Base-by-base conservation (phyloP, 2,797 vertebrate species). In the Amniataba percoides region DNA sequence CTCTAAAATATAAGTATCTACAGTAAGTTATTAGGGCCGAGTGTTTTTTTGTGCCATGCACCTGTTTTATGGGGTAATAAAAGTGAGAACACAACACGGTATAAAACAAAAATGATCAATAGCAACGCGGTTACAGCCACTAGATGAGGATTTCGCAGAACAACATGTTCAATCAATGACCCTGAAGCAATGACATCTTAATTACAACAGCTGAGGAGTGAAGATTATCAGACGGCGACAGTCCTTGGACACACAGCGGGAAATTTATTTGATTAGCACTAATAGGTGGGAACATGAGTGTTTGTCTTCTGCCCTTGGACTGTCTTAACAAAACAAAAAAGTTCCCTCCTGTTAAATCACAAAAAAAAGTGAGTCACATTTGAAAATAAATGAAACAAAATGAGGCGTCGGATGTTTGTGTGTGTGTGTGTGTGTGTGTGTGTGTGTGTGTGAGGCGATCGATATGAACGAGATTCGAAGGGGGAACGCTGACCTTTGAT, bases 81-180 rank as follows among this genome's bases (percentile, higher is more conserved):
- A 42, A 9, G 40, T 23, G 16, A 6, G 39, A 40, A 48, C 14
- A 69, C 39, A 45, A 56, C 61, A 51, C 23, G 3, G 64, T 36
- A 43, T 60, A 36, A 82, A 80, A 65, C 57, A 43, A 43, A 68
- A n/a, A 18, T 46, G 69, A 87, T 86, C 74, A 74, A 82, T 84
- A 60, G 9, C 31, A 75, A 87, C 36, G n/a, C 10, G 43, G 71
- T 90, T 84, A 77, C 2, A 65, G 56, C 71, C 51, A 23, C n/a
- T 15, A 0, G 71, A 62, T 23, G 67, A 59, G 58, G 74, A 34
- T 83, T 81, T 79, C 51, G 46, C 52, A 71, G 53, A 65, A 55
- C 80, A 55, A 55, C 65, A 34, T 58, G 72, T 84, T 79, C 64
- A 69, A 84, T 86, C 88, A 71, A 74, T 77, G 76, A 78, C 56